Percentiles rank a stretch among this genome's conserved stretches.
These are phyloP conservation scores for Hirtodrosophila confusa DNA, from an alignment of 2,888 invertebrate species.

Conservation along the genomic window DNA sequence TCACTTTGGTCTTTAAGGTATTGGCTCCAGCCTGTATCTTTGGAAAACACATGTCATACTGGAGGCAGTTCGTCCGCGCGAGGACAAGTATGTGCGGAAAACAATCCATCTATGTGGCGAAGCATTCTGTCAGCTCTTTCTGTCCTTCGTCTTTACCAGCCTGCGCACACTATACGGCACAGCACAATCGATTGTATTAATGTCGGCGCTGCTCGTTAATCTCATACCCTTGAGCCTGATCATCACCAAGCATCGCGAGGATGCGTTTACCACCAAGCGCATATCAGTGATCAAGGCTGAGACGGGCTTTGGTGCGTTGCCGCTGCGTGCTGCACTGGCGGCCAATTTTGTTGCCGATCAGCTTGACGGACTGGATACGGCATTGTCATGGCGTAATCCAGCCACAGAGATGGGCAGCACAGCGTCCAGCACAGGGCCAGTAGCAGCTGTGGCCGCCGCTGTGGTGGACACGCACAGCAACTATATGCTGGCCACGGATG, in stretches of 20 bases:
- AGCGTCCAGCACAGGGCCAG: conserved; percentile 30
- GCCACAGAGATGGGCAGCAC: conserved; percentile 50
- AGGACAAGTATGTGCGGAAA: conserved; percentile 83
- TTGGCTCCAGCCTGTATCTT: conserved; percentile 81
- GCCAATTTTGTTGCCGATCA: conserved; percentile 79
- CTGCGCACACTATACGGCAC: conserved; percentile 83
- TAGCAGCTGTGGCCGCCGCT: conserved; percentile 68
- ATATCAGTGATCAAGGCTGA: conserved; percentile 82
- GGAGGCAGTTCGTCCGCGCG: conserved; percentile 83
- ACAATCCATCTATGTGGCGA: conserved; percentile 83
- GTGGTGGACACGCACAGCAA: conserved; percentile 80
- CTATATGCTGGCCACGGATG: conserved; percentile 82
- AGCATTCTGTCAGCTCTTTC: conserved; percentile 83
- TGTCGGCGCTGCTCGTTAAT: conserved; percentile 83
- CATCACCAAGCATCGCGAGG: conserved; percentile 82
- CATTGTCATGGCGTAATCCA: conserved; percentile 81
- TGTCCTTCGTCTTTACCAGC: conserved; percentile 84
- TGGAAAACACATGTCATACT: conserved; percentile 83
- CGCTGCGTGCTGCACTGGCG: conserved; percentile 70
- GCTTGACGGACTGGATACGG: conserved; percentile 81
- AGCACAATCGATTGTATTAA: conserved; percentile 82
- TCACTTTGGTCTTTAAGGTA: conserved; percentile 66
- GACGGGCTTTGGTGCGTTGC: conserved; percentile 74
- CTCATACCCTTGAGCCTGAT: conserved; percentile 82
- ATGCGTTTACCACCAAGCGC: conserved; percentile 80